A percentile compares a stretch with the other conserved stretches of the same genome.
Evolutionary conservation across 2,113 vertebrate genomes (phyloP).

Genomic region (Circaetus cinerascens): DNA sequence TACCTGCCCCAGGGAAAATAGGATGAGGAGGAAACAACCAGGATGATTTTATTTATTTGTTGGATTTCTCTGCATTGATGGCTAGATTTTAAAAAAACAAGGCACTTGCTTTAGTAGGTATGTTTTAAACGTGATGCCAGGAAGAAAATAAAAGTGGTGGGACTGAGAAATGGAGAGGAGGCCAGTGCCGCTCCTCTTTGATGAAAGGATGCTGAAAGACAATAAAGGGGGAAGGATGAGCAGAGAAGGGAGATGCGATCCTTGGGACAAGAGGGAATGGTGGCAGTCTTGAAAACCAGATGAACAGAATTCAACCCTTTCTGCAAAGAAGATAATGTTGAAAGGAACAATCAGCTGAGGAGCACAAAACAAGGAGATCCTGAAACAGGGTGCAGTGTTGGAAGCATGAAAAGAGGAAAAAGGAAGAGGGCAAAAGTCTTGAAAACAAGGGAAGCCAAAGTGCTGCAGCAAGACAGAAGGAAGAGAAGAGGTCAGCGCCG

Average conservation of each 20-base stretch:
- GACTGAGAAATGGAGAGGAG: not conserved
- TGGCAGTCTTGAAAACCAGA: not conserved
- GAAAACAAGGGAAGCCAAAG: not conserved
- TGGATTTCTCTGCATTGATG: not conserved
- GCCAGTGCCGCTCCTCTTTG: not conserved
- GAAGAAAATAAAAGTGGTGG: not conserved
- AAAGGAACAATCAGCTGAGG: not conserved
- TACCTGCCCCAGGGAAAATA: not conserved
- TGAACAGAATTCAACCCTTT: not conserved
- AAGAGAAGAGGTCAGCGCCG: not conserved
- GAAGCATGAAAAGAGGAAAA: not conserved
- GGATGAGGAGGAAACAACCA: not conserved
- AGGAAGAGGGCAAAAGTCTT: not conserved
- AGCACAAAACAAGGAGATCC: not conserved
- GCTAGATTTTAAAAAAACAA: not conserved
- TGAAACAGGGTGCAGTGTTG: not conserved
- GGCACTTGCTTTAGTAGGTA: not conserved
- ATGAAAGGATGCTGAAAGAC: not conserved
- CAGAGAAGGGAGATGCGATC: not conserved
- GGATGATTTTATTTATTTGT: not conserved
- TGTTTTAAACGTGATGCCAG: not conserved
- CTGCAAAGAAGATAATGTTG: not conserved
- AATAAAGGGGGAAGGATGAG: not conserved
- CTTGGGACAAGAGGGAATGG: not conserved
- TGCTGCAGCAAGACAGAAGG: not conserved